Conservation (phyloP, 1,140 invertebrate genomes). For the Penaeus chinensis region DNA sequence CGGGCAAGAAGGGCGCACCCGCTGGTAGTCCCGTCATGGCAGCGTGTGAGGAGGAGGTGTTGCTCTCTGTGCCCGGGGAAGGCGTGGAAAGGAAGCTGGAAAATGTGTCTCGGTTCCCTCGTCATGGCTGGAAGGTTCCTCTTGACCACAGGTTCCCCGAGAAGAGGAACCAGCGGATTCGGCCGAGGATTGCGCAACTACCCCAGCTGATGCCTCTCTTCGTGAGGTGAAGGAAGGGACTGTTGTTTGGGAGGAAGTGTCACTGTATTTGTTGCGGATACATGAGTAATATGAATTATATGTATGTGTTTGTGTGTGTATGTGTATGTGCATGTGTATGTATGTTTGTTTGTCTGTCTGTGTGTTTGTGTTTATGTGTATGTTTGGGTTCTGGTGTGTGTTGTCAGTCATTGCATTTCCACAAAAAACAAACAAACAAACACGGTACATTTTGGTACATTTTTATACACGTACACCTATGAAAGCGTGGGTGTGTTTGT, state of each 20-base stretch:
- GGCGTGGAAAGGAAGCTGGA: constrained; percentile 37
- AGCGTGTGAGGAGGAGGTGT: no score
- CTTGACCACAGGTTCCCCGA: constrained; percentile 82
- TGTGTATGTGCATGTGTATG: no score
- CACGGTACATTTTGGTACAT: no score
- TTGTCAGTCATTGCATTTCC: no score
- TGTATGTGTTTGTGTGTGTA: no score
- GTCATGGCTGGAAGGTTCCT: constrained; percentile 77
- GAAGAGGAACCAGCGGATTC: constrained; percentile 77
- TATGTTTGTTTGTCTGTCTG: no score
- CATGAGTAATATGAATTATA: not conserved
- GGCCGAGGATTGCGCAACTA: constrained; percentile 76
- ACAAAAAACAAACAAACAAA: not conserved
- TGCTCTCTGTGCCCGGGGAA: no score
- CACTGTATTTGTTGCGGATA: constrained; percentile 42
- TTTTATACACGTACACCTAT: no score
- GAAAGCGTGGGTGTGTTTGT: no score
- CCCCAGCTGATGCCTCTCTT: constrained; percentile 75
- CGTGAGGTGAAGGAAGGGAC: constrained; percentile 70
- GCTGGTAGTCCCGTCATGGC: no score
- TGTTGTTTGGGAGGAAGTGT: not conserved
- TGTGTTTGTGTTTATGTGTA: not conserved
- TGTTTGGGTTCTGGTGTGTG: not conserved
- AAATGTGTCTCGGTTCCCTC: constrained; percentile 48
- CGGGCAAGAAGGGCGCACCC: no score